Conservation (phyloP, 2,797 vertebrate species). For the Oryzias sinensis region DNA sequence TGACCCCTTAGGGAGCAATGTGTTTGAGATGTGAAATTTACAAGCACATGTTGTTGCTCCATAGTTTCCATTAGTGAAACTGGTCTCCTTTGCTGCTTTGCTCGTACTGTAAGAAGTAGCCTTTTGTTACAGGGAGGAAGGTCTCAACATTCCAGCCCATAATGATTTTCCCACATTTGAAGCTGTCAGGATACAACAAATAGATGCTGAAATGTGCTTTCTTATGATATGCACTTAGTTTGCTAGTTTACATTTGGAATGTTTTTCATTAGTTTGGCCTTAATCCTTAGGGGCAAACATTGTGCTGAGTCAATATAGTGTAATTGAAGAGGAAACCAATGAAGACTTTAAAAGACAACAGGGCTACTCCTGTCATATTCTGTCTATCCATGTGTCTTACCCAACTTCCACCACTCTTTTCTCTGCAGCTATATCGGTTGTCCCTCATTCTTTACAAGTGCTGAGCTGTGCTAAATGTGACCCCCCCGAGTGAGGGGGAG, state of each 20-base stretch:
- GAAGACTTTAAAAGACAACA: conserved; percentile 37
- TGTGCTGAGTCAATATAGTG: conserved; percentile 53
- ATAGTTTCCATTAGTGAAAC: conserved; percentile 27
- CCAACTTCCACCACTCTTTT: conserved; percentile 18
- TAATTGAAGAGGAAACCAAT: conserved; percentile 64
- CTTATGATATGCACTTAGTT: background rate
- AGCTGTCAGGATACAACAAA: background rate
- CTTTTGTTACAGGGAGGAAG: conserved; percentile 12
- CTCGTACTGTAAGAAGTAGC: conserved; percentile 25
- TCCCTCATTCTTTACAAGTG: conserved; percentile 41
- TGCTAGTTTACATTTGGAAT: conserved; percentile 1
- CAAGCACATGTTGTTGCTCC: conserved; percentile 63
- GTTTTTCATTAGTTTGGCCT: conserved; percentile 8
- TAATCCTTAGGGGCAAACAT: conserved; percentile 23
- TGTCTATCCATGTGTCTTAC: conserved; percentile 18
- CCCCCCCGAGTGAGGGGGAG: conserved; percentile 27
- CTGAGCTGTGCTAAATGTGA: conserved; percentile 68
- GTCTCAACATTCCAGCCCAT: conserved; percentile 5
- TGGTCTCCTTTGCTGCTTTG: conserved; percentile 39
- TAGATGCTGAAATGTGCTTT: background rate
- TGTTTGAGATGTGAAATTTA: conserved; percentile 68
- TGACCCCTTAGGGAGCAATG: conserved; percentile 63
- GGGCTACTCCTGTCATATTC: conserved; percentile 12
- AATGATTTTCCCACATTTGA: background rate
- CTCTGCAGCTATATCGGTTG: conserved; percentile 54